These are phyloP conservation scores for Drosophila guanche DNA, from an alignment of 1,140 invertebrate genomes.

Conservation along the genomic window DNA sequence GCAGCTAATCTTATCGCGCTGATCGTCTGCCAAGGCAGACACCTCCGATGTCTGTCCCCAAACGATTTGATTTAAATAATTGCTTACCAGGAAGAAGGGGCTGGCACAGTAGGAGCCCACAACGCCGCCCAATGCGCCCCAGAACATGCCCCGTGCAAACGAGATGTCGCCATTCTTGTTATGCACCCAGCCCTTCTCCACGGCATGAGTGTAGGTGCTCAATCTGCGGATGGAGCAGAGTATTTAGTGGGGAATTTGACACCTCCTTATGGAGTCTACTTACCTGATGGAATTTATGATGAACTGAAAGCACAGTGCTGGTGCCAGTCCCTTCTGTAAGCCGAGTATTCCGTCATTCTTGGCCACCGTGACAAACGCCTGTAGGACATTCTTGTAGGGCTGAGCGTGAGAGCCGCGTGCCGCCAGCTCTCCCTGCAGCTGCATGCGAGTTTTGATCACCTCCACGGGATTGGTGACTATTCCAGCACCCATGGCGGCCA, in stretches of 20 bases:
- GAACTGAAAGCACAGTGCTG: constrained; percentile 89
- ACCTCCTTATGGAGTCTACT: constrained; percentile 81
- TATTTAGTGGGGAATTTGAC: not conserved
- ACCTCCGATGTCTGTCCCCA: too few relatives aligned
- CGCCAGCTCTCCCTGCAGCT: constrained; percentile 94
- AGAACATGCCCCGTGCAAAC: constrained; percentile 87
- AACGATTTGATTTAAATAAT: not conserved
- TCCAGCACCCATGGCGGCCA: constrained; percentile 85
- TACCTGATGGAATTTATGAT: constrained; percentile 86
- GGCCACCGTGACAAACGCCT: constrained; percentile 86
- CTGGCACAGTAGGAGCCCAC: constrained; percentile 85
- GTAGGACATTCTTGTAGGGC: constrained; percentile 88
- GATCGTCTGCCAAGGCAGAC: not conserved
- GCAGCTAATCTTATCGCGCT: constrained; percentile 10
- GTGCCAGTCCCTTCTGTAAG: constrained; percentile 94
- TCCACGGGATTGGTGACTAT: constrained; percentile 90
- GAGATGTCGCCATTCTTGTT: constrained; percentile 88
- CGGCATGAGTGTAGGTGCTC: constrained; percentile 90
- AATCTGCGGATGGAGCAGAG: constrained; percentile 84
- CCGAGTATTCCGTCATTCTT: constrained; percentile 87
- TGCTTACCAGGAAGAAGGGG: constrained; percentile 54
- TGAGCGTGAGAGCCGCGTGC: constrained; percentile 86
- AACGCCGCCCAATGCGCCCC: constrained; percentile 89
- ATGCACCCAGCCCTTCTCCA: constrained; percentile 88
- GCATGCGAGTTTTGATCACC: constrained; percentile 94